phyloP scores from a whole-genome alignment of 2,113 vertebrate species.

The Fukomys damarensis region DNA sequence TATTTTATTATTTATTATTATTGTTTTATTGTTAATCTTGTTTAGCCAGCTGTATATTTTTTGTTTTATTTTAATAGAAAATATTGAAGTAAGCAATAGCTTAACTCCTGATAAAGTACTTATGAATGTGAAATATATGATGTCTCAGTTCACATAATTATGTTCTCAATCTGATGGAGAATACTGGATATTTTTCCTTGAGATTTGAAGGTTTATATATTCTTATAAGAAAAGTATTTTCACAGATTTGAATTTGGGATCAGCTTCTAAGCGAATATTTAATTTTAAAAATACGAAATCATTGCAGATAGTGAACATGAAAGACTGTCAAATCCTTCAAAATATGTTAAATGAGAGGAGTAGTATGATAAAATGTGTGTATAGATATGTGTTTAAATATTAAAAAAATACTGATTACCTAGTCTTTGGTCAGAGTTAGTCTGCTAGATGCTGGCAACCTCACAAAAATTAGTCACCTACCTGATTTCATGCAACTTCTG shows the following conservation, averaged over 20 bases:
- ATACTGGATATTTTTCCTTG: not conserved
- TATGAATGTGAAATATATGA: slow-evolving; percentile 1
- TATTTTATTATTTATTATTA: not conserved
- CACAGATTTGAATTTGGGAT: not conserved
- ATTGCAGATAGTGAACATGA: not conserved
- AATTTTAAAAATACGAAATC: slow-evolving; percentile 40
- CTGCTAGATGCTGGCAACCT: not conserved
- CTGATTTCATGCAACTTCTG: not conserved
- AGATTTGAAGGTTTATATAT: not conserved
- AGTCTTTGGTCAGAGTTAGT: not conserved
- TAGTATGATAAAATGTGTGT: not conserved
- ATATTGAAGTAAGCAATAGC: slow-evolving; percentile 8
- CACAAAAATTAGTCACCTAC: not conserved
- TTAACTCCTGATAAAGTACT: not conserved
- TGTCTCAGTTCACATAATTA: not conserved
- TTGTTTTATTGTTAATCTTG: slow-evolving; percentile 31
- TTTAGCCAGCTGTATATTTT: not conserved
- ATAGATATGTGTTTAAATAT: not conserved
- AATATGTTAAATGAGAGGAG: slow-evolving; percentile 10
- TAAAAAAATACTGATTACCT: not conserved
- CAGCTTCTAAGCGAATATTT: not conserved
- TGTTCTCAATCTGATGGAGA: not conserved
- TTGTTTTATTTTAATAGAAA: slow-evolving; percentile 39
- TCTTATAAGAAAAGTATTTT: not conserved
- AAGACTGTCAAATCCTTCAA: not conserved